These are phyloP conservation scores for Nasua narica DNA, from an alignment of 2,797 vertebrate genomes.

Conservation along the genomic window DNA sequence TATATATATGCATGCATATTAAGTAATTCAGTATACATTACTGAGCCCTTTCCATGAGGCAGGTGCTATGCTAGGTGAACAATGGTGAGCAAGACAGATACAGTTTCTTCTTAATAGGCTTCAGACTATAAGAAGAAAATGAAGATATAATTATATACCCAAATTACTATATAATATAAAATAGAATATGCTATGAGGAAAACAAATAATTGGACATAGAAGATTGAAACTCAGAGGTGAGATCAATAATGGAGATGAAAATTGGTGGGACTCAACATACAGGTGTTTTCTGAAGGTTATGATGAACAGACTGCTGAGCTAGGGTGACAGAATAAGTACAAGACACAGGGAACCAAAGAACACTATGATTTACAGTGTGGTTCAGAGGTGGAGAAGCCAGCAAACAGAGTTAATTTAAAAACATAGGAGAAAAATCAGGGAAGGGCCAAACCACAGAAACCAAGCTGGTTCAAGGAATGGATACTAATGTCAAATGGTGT, in stretches of 20 bases:
- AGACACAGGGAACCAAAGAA: not conserved
- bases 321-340: not conserved
- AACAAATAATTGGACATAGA: not conserved
- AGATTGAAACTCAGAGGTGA: not conserved
- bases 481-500: not conserved
- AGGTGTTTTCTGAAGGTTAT: not conserved
- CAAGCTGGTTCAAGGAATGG: not conserved
- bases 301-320: not conserved
- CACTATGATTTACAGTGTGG: not conserved
- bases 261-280: not conserved
- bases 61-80: not conserved
- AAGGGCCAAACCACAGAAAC: not conserved
- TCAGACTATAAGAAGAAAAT: not conserved
- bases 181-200: not conserved
- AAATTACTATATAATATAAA: not conserved
- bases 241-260: not conserved
- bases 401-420: not conserved
- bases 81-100: not conserved
- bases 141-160: not conserved
- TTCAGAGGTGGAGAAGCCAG: not conserved
- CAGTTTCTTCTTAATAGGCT: not conserved
- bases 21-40: not conserved
- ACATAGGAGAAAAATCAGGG: not conserved
- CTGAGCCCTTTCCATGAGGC: not conserved
- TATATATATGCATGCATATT: not conserved